phyloP scores from a whole-genome alignment of 2,113 vertebrate genomes.

The Python bivittatus region DNA sequence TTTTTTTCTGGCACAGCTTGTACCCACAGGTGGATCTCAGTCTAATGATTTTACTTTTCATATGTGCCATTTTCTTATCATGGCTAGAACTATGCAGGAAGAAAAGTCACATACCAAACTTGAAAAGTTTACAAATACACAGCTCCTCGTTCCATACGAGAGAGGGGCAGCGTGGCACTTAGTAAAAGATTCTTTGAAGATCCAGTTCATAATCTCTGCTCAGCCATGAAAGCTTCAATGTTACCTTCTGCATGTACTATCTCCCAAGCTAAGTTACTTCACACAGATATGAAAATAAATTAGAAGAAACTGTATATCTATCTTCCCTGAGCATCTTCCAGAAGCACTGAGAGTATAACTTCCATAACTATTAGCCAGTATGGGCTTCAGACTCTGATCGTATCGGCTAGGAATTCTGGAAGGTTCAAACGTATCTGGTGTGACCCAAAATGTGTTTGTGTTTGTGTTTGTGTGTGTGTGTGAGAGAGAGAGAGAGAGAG shows the following conservation, averaged over 20 bases:
- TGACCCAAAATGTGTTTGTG: too few relatives aligned
- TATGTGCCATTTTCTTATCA: not conserved
- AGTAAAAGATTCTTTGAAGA: not conserved
- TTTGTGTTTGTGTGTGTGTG: too few relatives aligned
- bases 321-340: not conserved
- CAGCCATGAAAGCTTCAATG: not conserved
- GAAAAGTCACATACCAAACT: too few relatives aligned
- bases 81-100: not conserved
- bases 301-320: not conserved
- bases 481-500: too few relatives aligned
- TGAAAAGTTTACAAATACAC: not conserved
- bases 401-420: too few relatives aligned
- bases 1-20: not conserved
- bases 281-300: not conserved
- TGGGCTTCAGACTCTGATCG: too few relatives aligned
- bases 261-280: not conserved
- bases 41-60: not conserved
- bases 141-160: slow-evolving; percentile 9
- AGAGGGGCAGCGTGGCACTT: not conserved
- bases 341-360: too few relatives aligned
- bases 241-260: not conserved
- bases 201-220: not conserved
- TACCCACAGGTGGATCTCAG: not conserved
- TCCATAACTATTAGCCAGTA: too few relatives aligned
- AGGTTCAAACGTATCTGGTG: too few relatives aligned